phyloP scores from a whole-genome alignment of 1,140 invertebrate species.

The Hypsibius dujardini region DNA sequence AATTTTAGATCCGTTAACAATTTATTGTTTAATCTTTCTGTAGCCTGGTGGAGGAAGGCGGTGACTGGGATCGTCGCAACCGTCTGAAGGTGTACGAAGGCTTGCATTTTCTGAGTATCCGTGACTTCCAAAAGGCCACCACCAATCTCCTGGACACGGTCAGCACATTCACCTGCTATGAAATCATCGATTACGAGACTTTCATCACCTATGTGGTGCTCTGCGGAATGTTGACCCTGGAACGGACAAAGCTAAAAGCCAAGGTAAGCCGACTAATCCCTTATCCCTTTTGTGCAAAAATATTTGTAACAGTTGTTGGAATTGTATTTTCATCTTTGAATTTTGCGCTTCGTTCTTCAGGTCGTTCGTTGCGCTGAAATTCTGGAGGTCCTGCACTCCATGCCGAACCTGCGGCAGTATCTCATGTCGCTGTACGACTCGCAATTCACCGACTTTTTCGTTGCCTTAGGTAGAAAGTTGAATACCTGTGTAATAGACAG shows the following conservation, averaged over 20 bases:
- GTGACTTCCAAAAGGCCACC: slow-evolving; percentile 88
- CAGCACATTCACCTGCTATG: slow-evolving; percentile 97
- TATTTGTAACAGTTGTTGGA: not conserved
- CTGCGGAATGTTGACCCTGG: slow-evolving; percentile 62
- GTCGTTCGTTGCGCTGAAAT: slow-evolving; percentile 84
- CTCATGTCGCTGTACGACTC: slow-evolving; percentile 92
- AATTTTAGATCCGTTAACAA: no score
- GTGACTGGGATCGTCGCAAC: slow-evolving; percentile 96
- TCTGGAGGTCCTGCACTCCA: slow-evolving; percentile 72
- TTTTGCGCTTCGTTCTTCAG: no score
- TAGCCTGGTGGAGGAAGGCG: slow-evolving; percentile 83
- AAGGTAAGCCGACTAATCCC: slow-evolving; percentile 39
- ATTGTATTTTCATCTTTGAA: slow-evolving; percentile 25
- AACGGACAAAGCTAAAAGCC: slow-evolving; percentile 59
- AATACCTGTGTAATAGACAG: not conserved
- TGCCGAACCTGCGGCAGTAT: slow-evolving; percentile 67
- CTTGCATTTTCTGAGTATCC: slow-evolving; percentile 79
- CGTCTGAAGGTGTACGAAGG: slow-evolving; percentile 84
- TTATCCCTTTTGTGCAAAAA: slow-evolving; percentile 17
- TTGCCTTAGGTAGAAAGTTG: slow-evolving; percentile 50
- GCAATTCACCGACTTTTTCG: slow-evolving; percentile 88
- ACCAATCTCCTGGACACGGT: slow-evolving; percentile 91
- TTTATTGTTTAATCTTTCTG: no score
- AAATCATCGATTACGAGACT: slow-evolving; percentile 84
- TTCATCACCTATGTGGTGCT: slow-evolving; percentile 80